Base-by-base conservation (phyloP, 2,888 invertebrate genomes). In the Nezara viridula region DNA sequence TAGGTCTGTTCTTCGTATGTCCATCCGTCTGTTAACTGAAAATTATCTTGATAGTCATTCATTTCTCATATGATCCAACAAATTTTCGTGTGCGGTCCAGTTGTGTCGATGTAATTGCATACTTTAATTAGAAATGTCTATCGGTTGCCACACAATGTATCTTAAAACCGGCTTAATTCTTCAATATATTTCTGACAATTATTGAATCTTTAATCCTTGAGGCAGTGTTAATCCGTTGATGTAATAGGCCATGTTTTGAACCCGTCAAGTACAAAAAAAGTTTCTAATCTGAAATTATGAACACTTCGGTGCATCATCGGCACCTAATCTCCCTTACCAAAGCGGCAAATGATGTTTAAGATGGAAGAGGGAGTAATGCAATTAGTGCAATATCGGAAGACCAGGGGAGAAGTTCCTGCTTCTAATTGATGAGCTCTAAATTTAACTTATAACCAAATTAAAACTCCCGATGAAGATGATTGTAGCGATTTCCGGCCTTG, bases 391-490 rank as follows among this genome's bases (percentile, higher is more conserved):
- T 37, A 73, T 73, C 37, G 37, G 37, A 73, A 73, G 66, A 73
- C 66, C 66, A 19, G 66, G 21, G 19, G 66, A 9, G 37, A 27
- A 19, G n/a, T n/a, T 73, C 21, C 21, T 10, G 32, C 19, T 16
- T 73, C 66, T 73, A 73, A 73, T 73, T 73, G 66, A 73, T 73
- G 66, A 37, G 66, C 37, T 73, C 32, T 73, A 73, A 73, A 73
- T 73, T 73, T 73, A 73, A 73, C 66, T 73, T 21, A 37, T 37
- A 73, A 73, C 37, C 66, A 73, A 37, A 73, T 73, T 73, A 73
- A 19, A 73, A 73, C 66, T 73, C 37, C 66, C 66, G 37, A 37
- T 37, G 37, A 73, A 73, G 37, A 73, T 37, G 66, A 73, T 73
- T 73, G 32, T 32, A 73, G 66, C 19, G 60, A 60, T 14, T 14